Base-by-base conservation (phyloP, 1,140 invertebrate genomes). In the Drosophila saltans region DNA sequence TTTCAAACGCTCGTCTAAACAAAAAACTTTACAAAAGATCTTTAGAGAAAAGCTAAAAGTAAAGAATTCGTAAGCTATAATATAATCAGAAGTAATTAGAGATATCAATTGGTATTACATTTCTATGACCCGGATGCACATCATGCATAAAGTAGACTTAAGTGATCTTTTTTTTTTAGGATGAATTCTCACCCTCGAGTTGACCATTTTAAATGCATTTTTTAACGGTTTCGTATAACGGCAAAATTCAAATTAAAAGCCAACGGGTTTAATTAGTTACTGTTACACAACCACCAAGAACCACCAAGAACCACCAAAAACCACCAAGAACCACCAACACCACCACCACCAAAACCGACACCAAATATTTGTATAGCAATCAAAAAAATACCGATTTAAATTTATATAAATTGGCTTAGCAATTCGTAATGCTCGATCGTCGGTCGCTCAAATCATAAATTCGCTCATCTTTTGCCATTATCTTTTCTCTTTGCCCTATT, bases 391-490 rank as follows among this genome's bases (percentile, higher is more conserved):
- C 28, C n/a, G 69, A 77, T 77, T 77, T 77, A 77, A 48, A 58
- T 61, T 62, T 76, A 56, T 76, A 56, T 81, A 66, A 90, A 90
- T 89, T 83, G 83, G 89, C 89, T 80, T 75, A 76, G 80, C 73
- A 83, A 90, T 90, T 81, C 80, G 91, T 90, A 78, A 71, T 70
- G 80, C 75, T 84, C 80, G 81, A 81, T 76, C 78, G 75, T 86
- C 71, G 69, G 69, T 71, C 60, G 75, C 78, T 75, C 70, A 72
- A 81, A 69, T 80, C 89, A 91, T 91, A 76, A 90, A 69, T 65
- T 90, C 85, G 90, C 90, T 91, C 90, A 90, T 91, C 67, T 69
- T 55, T 74, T 90, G 74, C 82, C 82, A 84, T 86, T 90, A 79
- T 82, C 70, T 84, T 72, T 68, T 69, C 55, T 71, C 56, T 75